These are phyloP conservation scores for Diorhabda elongata DNA, from an alignment of 1,140 invertebrate genomes.

Conservation along the genomic window DNA sequence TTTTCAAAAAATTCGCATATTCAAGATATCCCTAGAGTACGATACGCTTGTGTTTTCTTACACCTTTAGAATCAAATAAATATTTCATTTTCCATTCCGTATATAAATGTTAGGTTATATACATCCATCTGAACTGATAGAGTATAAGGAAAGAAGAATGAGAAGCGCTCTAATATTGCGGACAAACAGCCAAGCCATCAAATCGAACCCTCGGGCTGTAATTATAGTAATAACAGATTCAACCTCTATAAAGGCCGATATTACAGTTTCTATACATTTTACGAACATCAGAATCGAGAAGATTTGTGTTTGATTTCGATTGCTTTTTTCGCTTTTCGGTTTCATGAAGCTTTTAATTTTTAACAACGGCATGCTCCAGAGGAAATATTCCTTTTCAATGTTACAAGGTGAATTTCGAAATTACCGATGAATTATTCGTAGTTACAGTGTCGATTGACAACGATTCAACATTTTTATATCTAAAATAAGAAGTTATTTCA, in stretches of 20 bases:
- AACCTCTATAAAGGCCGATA: conserved; percentile 37
- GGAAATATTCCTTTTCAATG: not conserved
- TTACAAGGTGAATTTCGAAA: not conserved
- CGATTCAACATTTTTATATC: no score
- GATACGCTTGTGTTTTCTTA: not conserved
- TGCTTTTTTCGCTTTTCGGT: conserved; percentile 5
- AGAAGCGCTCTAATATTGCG: not conserved
- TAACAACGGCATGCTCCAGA: not conserved
- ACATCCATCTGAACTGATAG: not conserved
- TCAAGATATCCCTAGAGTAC: no score
- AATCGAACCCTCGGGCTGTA: conserved; percentile 33
- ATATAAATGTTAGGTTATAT: not conserved
- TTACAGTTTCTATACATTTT: conserved; percentile 39
- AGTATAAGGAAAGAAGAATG: not conserved
- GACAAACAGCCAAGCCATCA: conserved; percentile 32
- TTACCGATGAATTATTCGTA: not conserved
- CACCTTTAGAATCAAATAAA: not conserved
- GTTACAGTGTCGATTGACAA: not conserved
- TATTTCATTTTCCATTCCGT: not conserved
- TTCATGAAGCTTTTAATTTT: conserved; percentile 5
- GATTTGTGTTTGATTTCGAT: conserved; percentile 13
- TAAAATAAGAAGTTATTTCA: no score
- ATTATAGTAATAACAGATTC: conserved; percentile 43
- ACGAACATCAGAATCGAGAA: conserved; percentile 15
- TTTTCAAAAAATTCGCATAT: no score